Evolutionary conservation across 2,888 invertebrate species (phyloP), one percentile per base, ranked within the genome.

Genomic region (Andrena camellia): DNA sequence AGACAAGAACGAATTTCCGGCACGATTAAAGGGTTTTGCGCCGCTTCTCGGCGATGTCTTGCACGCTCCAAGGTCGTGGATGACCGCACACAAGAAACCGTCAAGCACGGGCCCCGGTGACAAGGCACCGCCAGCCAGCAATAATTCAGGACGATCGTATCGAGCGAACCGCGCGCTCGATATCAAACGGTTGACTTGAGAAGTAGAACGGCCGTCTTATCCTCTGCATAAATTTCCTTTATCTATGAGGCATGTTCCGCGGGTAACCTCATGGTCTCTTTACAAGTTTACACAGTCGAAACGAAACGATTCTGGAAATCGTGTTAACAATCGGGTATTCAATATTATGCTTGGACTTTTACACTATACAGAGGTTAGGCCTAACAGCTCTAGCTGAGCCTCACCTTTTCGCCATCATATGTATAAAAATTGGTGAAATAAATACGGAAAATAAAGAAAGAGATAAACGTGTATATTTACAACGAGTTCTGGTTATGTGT

Each of bases 141-240:
- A 76, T 76, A 82, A 82, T 84, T 84, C 84, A 83, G 69, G 42
- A 57, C 54, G 78, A 82, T 78, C 75, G 82, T 72, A 80, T 74
- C 78, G 68, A 64, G n/a, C 42, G 42, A 59, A 75, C 81, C 77
- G 60, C 68, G 59, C 59, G 54, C 26, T 73, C 64, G 81, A 77
- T 77, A 81, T 77, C 77, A 57, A 76, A 70, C 64, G 70, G 52
- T 59, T 60, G 77, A 64, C 78, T 83, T 72, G 63, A 75, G 54
- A 77, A 75, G 72, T 77, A 66, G 80, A 80, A 80, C 68, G 33
- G 8, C 66, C 60, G 26, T 74, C 78, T 79, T 84, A 85, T 87
- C 86, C 81, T 70, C 69, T 81, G 85, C 85, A 90, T 90, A 89
- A 90, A 90, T 89, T 89, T 87, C 35, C 68, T 87, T 85, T 86